phyloP scores from a whole-genome alignment of 2,888 invertebrate genomes.

The Lepeophtheirus nordmannii region DNA sequence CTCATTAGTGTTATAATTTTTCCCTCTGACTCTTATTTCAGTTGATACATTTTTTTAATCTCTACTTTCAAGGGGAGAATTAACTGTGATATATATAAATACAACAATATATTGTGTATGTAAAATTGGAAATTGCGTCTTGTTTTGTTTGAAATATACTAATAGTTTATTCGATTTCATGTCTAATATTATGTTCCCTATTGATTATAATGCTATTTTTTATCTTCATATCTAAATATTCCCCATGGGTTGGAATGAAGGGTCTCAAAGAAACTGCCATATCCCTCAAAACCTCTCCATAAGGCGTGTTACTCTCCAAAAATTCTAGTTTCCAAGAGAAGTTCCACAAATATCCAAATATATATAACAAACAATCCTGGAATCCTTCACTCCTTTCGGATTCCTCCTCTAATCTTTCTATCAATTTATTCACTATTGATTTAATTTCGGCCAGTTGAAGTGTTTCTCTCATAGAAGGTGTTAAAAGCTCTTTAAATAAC shows the following conservation, averaged over 20 bases:
- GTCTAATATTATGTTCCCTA: too few relatives aligned
- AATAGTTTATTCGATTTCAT: too few relatives aligned
- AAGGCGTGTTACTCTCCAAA: background rate
- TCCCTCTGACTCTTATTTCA: background rate
- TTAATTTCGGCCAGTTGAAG: background rate
- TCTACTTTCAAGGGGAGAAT: too few relatives aligned
- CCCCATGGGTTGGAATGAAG: background rate
- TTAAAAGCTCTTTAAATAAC: background rate
- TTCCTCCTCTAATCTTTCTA: background rate
- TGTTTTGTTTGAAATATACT: too few relatives aligned
- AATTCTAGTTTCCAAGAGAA: background rate
- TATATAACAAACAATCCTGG: background rate
- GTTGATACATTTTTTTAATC: background rate
- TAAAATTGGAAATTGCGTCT: too few relatives aligned
- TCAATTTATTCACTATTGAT: background rate
- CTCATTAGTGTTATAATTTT: background rate
- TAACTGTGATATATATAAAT: too few relatives aligned
- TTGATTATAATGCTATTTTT: background rate
- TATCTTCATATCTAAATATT: background rate
- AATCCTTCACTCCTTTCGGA: background rate
- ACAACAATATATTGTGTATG: too few relatives aligned
- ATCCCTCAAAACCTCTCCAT: background rate
- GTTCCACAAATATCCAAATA: background rate
- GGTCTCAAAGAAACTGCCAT: background rate
- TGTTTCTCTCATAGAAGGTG: background rate